These are phyloP conservation scores for Drosophila buzzatii DNA, from an alignment of 2,888 invertebrate genomes.

Conservation along the genomic window DNA sequence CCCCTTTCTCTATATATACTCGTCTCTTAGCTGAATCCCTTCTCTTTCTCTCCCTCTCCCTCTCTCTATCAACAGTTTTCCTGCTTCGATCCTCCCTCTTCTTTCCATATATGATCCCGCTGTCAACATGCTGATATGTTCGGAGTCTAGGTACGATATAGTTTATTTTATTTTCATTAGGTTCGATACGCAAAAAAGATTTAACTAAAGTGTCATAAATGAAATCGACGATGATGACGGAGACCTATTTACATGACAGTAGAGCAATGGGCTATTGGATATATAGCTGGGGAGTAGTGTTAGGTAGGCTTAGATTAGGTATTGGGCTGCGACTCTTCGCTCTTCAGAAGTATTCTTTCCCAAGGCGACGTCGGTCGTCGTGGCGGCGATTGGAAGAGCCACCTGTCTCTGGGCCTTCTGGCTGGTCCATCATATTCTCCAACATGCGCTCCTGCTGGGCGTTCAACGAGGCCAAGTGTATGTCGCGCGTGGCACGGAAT, in stretches of 20 bases:
- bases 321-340: conserved; percentile 13
- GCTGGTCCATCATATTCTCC: conserved; percentile 96
- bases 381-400: conserved; percentile 86
- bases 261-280: not conserved
- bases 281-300: not conserved
- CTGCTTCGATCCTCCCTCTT: too few species aligned
- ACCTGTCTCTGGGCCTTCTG: conserved; percentile 88
- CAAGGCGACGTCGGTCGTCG: conserved; percentile 40
- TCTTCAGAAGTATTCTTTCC: conserved; percentile 63
- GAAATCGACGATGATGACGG: conserved; percentile 47
- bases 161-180: conserved; percentile 10
- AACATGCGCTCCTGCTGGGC: conserved; percentile 93
- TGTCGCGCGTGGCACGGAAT: conserved; percentile 98
- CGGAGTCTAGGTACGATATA: not conserved
- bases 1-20: not conserved
- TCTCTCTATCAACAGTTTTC: not conserved
- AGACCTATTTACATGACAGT: conserved; percentile 47
- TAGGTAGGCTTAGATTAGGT: not conserved
- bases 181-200: conserved; percentile 61
- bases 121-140: not conserved
- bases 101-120: not conserved
- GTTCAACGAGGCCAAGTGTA: conserved; percentile 95
- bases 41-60: too few species aligned
- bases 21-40: not conserved
- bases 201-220: conserved; percentile 63